Evolutionary conservation across 2,113 vertebrate genomes (phyloP).

Genomic region (Benitochromis conjunctus): DNA sequence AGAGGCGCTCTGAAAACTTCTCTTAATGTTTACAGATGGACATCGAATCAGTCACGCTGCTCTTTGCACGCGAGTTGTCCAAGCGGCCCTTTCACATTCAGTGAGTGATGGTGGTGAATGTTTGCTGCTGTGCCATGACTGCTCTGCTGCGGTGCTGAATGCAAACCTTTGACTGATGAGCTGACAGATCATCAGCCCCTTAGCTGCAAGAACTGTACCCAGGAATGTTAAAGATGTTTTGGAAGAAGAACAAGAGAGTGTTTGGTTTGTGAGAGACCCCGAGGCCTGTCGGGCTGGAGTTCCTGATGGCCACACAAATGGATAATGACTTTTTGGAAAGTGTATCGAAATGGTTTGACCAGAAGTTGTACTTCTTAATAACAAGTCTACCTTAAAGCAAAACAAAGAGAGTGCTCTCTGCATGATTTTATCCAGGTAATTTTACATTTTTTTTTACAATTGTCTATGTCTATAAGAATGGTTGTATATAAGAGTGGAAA

Average conservation of each 20-base stretch:
- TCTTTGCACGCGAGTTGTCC: constrained; percentile 7
- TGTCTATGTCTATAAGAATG: rapidly evolving
- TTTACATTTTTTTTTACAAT: too few species aligned
- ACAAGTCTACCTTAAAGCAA: background rate
- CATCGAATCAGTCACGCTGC: constrained; percentile 39
- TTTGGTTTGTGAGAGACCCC: constrained; percentile 14
- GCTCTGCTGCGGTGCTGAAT: constrained; percentile 15
- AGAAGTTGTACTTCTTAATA: background rate
- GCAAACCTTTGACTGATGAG: constrained; percentile 56
- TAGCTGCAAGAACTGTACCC: background rate
- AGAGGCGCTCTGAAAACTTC: constrained; percentile 7
- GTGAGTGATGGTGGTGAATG: constrained; percentile 27
- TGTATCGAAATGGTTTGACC: background rate
- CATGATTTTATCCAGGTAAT: background rate
- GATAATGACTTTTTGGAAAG: constrained; percentile 28
- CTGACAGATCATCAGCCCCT: constrained; percentile 42
- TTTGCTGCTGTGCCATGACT: background rate
- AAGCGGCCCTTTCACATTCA: background rate
- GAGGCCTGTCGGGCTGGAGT: background rate
- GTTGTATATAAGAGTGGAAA: background rate
- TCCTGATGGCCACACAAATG: constrained; percentile 52
- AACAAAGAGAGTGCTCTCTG: background rate
- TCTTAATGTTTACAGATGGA: constrained; percentile 21
- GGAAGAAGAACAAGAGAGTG: background rate
- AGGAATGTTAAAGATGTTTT: constrained; percentile 39